Evolutionary conservation across 1,140 invertebrate species (phyloP).

Genomic region (Solen grandis): DNA sequence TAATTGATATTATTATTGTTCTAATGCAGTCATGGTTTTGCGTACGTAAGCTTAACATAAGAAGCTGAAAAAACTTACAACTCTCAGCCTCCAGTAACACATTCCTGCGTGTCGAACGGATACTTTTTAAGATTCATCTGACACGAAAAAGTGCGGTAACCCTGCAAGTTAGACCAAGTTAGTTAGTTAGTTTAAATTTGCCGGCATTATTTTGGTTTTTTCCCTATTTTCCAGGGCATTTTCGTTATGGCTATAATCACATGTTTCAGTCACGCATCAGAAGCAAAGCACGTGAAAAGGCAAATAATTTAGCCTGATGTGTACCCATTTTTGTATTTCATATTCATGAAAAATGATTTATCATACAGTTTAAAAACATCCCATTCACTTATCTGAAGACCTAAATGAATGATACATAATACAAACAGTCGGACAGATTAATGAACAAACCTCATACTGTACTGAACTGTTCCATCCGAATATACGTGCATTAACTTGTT

Average conservation of each 20-base stretch:
- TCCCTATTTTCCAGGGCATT: no score
- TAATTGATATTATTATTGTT: no score
- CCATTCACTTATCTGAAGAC: background rate
- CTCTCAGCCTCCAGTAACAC: constrained; percentile 95
- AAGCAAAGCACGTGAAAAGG: background rate
- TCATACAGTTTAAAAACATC: no score
- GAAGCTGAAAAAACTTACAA: constrained; percentile 81
- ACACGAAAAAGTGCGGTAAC: constrained; percentile 82
- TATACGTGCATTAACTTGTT: constrained; percentile 36
- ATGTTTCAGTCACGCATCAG: no score
- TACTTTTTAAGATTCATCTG: constrained; percentile 98
- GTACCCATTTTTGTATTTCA: background rate
- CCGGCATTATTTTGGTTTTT: no score
- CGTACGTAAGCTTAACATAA: no score
- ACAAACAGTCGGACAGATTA: background rate
- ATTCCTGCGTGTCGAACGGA: constrained; percentile 96
- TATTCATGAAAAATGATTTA: background rate
- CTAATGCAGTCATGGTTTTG: no score
- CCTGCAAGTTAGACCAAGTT: constrained; percentile 32
- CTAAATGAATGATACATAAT: background rate
- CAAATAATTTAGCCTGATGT: no score
- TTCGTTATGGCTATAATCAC: no score
- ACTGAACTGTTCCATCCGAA: constrained; percentile 25
- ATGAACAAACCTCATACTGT: constrained; percentile 29
- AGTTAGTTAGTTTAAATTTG: no score